Evolutionary conservation across 2,888 invertebrate species (phyloP).

Genomic region (Chalcis sispes): DNA sequence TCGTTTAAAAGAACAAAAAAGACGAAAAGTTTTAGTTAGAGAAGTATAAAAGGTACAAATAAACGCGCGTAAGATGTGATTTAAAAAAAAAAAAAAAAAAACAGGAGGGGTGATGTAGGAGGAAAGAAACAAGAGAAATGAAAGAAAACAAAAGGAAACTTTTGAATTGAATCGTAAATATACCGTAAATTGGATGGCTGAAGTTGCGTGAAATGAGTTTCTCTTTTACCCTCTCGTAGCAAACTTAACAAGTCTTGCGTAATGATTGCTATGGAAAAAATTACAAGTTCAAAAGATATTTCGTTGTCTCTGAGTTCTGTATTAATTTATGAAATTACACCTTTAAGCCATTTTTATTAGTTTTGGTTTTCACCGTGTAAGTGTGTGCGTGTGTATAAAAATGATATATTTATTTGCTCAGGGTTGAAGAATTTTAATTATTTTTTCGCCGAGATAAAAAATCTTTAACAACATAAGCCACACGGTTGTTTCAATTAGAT

Average conservation of each 20-base stretch:
- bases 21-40: not conserved
- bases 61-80: slow-evolving; percentile 28
- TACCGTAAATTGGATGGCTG: slow-evolving; percentile 56
- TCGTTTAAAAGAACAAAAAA: not conserved
- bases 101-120: not conserved
- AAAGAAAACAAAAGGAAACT: slow-evolving; percentile 51
- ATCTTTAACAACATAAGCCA: not conserved
- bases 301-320: slow-evolving; percentile 17
- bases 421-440: slow-evolving; percentile 28
- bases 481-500: slow-evolving; percentile 31
- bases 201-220: slow-evolving; percentile 58
- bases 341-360: slow-evolving; percentile 25
- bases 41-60: not conserved
- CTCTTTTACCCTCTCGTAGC: slow-evolving; percentile 31
- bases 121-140: slow-evolving; percentile 13
- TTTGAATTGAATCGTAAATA: slow-evolving; percentile 58
- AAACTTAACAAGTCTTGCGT: slow-evolving; percentile 41
- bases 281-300: slow-evolving; percentile 44
- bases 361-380: slow-evolving; percentile 11
- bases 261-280: slow-evolving; percentile 47
- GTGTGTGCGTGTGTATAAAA: no score
- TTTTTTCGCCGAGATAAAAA: slow-evolving; percentile 11
- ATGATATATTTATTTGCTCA: slow-evolving; percentile 21
- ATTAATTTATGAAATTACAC: slow-evolving; percentile 47
- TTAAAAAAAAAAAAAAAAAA: slow-evolving; percentile 31